These are phyloP conservation scores for Butastur rufipennis DNA, from an alignment of 2,113 vertebrate species.

Conservation along the genomic window DNA sequence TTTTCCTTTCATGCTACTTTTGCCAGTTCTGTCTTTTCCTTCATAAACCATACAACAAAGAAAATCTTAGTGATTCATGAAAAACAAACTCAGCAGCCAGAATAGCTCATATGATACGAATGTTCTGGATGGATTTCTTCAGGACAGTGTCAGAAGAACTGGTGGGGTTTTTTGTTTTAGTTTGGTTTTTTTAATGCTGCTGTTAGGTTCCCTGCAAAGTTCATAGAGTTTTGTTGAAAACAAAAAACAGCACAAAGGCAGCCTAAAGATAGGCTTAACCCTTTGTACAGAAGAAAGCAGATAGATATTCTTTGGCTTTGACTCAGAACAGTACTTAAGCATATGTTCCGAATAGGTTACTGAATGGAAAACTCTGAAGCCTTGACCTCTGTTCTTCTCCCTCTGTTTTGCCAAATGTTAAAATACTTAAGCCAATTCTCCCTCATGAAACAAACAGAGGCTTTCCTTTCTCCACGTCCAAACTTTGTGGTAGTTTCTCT, in stretches of 20 bases:
- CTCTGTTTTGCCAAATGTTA: conserved; percentile 4
- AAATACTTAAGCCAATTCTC: background rate
- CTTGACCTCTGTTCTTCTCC: conserved; percentile 14
- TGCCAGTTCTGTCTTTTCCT: background rate
- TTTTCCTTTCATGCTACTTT: background rate
- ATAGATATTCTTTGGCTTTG: background rate
- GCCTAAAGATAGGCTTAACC: background rate
- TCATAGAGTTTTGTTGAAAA: background rate
- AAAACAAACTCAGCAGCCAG: conserved; percentile 1
- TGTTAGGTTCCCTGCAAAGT: background rate
- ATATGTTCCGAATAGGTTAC: background rate
- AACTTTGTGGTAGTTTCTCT: background rate
- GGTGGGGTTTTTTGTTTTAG: background rate
- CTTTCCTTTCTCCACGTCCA: background rate
- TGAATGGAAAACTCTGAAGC: conserved; percentile 36
- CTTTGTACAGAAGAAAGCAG: background rate
- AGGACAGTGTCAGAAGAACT: background rate
- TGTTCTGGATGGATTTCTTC: conserved; percentile 2
- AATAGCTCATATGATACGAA: background rate
- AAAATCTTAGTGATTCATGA: background rate
- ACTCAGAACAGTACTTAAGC: conserved; percentile 11
- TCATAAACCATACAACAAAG: background rate
- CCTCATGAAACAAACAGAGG: background rate
- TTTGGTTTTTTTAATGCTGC: background rate
- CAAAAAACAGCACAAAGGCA: background rate